phyloP scores from a whole-genome alignment of 2,797 vertebrate genomes.

The Malacoraja senta region DNA sequence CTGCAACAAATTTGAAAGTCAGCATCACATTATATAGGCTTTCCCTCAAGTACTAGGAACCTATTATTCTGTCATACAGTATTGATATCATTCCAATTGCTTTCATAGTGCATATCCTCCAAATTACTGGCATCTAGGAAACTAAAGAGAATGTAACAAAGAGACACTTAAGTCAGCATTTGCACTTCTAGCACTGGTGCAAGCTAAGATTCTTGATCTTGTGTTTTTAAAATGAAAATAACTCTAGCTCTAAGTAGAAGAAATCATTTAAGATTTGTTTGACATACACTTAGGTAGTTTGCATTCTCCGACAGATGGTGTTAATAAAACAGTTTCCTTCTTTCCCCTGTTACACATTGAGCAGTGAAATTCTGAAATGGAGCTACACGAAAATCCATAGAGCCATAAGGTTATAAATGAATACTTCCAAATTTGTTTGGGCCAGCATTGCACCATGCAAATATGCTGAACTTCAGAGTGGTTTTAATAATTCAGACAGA shows the following conservation, averaged over 20 bases:
- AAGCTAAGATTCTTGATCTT: not conserved
- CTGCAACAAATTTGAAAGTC: not conserved
- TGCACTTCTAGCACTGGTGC: no score
- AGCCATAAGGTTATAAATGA: not conserved
- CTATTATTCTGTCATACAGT: not conserved
- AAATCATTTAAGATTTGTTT: constrained; percentile 12
- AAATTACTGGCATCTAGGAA: not conserved
- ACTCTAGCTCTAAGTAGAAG: not conserved
- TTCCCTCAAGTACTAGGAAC: no score
- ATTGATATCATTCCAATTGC: not conserved
- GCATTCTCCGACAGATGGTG: not conserved
- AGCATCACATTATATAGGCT: not conserved
- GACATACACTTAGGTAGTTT: not conserved
- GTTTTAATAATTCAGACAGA: not conserved
- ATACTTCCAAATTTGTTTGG: not conserved
- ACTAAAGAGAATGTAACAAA: not conserved
- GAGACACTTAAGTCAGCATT: not conserved
- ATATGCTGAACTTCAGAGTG: not conserved
- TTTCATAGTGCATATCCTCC: not conserved
- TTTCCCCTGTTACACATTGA: not conserved
- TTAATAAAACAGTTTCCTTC: not conserved
- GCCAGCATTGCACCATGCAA: not conserved
- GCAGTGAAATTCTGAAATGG: not conserved
- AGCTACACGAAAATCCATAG: not conserved
- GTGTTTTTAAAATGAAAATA: not conserved